Conservation (phyloP, 2,888 invertebrate genomes). For the Chloroclystis v-ata region DNA sequence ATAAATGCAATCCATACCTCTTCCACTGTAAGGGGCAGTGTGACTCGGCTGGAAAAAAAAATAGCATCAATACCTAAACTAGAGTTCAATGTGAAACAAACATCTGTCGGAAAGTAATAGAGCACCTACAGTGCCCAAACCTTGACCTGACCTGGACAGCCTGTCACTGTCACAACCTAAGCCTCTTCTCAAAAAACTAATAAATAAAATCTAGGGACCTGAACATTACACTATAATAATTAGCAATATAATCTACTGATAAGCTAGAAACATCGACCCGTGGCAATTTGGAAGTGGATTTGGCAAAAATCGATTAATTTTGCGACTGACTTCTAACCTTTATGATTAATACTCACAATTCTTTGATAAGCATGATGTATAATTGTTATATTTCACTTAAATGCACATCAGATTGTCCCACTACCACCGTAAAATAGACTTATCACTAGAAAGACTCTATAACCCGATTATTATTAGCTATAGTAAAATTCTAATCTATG, state of each 20-base stretch:
- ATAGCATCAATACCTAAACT: slow-evolving; percentile 14
- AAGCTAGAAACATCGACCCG: slow-evolving; percentile 39
- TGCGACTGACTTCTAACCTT: slow-evolving; percentile 61
- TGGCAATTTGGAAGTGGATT: slow-evolving; percentile 41
- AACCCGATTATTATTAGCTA: slow-evolving; percentile 58
- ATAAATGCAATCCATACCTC: slow-evolving; percentile 83
- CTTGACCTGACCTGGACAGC: slow-evolving; percentile 53
- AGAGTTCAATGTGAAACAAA: slow-evolving; percentile 25
- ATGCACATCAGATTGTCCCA: slow-evolving; percentile 76
- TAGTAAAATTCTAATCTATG: slow-evolving; percentile 67
- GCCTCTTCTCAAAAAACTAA: slow-evolving; percentile 25
- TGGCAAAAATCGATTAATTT: slow-evolving; percentile 69
- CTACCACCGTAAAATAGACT: slow-evolving; percentile 65
- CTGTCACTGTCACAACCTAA: slow-evolving; percentile 56
- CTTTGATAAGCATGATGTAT: slow-evolving; percentile 83
- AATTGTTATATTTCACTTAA: slow-evolving; percentile 63
- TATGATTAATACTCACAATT: slow-evolving; percentile 79
- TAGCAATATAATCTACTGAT: slow-evolving; percentile 37
- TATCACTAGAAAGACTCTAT: slow-evolving; percentile 73
- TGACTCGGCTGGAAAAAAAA: slow-evolving; percentile 90
- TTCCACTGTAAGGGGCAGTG: slow-evolving; percentile 96
- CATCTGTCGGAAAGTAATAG: slow-evolving; percentile 43
- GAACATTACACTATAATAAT: slow-evolving; percentile 22
- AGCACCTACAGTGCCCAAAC: slow-evolving; percentile 32
- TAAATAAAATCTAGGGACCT: slow-evolving; percentile 10